Evolutionary conservation across 2,797 vertebrate genomes (phyloP).

Genomic region (Tapirus indicus): DNA sequence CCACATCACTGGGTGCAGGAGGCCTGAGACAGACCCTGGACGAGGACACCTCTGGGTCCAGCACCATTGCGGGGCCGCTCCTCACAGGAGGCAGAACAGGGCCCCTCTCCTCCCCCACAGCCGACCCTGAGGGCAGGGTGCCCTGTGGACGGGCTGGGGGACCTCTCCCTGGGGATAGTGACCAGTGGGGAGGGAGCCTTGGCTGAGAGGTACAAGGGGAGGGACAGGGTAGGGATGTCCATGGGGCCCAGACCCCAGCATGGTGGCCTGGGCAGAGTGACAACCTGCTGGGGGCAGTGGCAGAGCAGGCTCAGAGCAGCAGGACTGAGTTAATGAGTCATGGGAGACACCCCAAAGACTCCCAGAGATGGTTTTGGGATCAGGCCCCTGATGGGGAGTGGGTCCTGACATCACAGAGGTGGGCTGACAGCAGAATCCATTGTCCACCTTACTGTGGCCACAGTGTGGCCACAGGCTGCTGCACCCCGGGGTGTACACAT

Average conservation of each 20-base stretch:
- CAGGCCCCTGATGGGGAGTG: neutral
- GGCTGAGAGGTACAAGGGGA: neutral
- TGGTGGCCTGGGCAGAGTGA: neutral
- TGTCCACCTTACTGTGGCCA: too few relatives aligned
- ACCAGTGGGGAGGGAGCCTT: neutral
- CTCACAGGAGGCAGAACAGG: neutral
- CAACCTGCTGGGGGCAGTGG: neutral
- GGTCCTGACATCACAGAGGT: neutral
- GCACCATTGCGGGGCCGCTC: too few relatives aligned
- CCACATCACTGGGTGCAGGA: neutral
- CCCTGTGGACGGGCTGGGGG: too few relatives aligned
- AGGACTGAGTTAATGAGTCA: too few relatives aligned
- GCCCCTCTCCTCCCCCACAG: too few relatives aligned
- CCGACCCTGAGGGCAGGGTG: too few relatives aligned
- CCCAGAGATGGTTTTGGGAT: neutral
- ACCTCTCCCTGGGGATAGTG: too few relatives aligned
- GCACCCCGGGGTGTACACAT: too few relatives aligned
- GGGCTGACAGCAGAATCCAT: neutral
- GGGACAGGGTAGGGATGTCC: fast-evolving
- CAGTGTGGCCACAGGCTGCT: too few relatives aligned
- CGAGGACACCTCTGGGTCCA: neutral
- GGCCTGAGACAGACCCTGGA: neutral
- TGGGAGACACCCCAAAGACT: neutral
- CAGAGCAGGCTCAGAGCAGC: neutral
- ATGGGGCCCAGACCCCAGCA: neutral